Evolutionary conservation across 2,113 vertebrate genomes (phyloP), one percentile per base, ranked within the genome.

Genomic region (Romanogobio albipinnatus): DNA sequence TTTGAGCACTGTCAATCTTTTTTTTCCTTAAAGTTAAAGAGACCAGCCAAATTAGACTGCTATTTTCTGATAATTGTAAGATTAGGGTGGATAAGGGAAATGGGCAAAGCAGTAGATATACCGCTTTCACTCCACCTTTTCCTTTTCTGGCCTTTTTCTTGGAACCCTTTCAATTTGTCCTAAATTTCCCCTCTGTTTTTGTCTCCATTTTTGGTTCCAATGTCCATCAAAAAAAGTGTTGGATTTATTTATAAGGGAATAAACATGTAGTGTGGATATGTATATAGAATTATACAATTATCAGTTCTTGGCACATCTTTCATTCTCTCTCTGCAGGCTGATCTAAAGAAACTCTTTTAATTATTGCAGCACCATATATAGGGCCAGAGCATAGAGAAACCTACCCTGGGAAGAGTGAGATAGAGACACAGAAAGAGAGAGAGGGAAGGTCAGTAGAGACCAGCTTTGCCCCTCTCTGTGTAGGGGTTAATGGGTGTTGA

Each of bases 401-500:
- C 15, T 24, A 71, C 19, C 66, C 64, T 82, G 66, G 66, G 80
- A 68, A 29, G 68, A 71, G 66, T 59, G 61, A 17, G 79, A 51
- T 74, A 81, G 51, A 80, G 9, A 47, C 3, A 47, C 36, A 75
- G 84, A 92, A 94, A 92, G 45, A 94, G 93, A 59, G 56, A 68
- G 93, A 94, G 94, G 94, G 94, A 93, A 93, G 43, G 73, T 87
- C 82, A 90, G 89, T 95, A 95, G 96, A 95, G 95, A 96, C 95
- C 96, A 94, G 95, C 95, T 94, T 93, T 95, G 95, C 95, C 96
- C 95, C 96, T 97, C 91, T 95, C 96, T 97, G 97, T 97, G 97
- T 96, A 95, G 96, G 96, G 98, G 98, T 99, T 99, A 99, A 99
- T 99, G 98, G 98, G 97, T 98, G 98, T 99, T 99, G 96, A 99